A percentile compares a stretch with the other conserved stretches of the same genome.
phyloP scores from a whole-genome alignment of 2,888 invertebrate genomes.

The Alsophila aescularia region DNA sequence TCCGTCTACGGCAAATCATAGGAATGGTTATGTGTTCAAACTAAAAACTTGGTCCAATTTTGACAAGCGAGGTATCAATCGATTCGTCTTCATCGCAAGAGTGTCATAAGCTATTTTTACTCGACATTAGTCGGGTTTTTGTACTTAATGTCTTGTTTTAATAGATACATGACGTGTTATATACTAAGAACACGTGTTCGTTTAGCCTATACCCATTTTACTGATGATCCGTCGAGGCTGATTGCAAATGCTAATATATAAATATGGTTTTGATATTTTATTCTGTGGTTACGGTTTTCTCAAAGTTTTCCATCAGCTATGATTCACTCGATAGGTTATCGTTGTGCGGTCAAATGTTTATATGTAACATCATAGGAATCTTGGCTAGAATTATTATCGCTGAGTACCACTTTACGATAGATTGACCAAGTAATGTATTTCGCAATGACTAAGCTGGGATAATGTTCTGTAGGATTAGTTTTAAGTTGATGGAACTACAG shows the following conservation, averaged over 20 bases:
- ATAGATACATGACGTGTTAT: too few relatives aligned
- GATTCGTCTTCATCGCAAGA: too few relatives aligned
- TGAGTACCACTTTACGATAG: constrained; percentile 11
- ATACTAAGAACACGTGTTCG: neutral
- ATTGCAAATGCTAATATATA: neutral
- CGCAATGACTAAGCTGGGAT: too few relatives aligned
- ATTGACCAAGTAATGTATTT: constrained; percentile 2
- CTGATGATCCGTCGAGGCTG: neutral
- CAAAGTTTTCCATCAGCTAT: neutral
- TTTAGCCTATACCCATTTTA: neutral
- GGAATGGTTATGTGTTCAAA: too few relatives aligned
- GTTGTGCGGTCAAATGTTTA: neutral
- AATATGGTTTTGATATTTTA: neutral
- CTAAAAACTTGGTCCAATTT: too few relatives aligned
- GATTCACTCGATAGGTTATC: neutral
- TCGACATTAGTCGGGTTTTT: too few relatives aligned
- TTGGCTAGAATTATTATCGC: neutral
- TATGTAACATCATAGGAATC: constrained; percentile 6
- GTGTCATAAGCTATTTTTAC: too few relatives aligned
- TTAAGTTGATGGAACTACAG: too few relatives aligned
- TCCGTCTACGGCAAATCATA: too few relatives aligned
- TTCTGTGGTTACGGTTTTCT: neutral
- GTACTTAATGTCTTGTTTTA: too few relatives aligned
- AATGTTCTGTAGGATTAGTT: too few relatives aligned
- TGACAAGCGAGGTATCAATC: too few relatives aligned